Evolutionary conservation across 2,113 vertebrate species (phyloP).

Genomic region (Caranx ignobilis): DNA sequence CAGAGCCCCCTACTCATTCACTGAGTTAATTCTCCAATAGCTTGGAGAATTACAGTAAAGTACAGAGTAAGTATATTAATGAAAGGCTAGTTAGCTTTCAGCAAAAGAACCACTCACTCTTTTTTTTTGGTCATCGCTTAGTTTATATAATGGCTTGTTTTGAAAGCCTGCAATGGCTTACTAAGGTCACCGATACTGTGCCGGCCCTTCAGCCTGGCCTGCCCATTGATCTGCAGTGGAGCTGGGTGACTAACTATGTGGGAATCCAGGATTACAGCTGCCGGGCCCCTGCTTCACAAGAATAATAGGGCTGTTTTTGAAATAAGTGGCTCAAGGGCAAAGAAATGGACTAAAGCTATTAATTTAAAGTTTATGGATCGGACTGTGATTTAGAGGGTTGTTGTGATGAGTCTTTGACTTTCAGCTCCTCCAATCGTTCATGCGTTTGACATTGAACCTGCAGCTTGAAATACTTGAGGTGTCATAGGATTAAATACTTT

Average conservation of each 20-base stretch:
- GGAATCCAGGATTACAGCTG: background rate
- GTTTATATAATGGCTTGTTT: constrained; percentile 37
- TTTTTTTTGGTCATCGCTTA: background rate
- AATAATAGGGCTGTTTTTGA: background rate
- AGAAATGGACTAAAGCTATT: background rate
- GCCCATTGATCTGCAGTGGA: background rate
- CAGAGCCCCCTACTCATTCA: background rate
- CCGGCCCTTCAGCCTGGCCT: background rate
- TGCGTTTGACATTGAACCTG: background rate
- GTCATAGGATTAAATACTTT: background rate
- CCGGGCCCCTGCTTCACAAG: background rate
- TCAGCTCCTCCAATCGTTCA: background rate
- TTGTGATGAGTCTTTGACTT: background rate
- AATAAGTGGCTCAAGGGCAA: background rate
- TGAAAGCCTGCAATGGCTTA: constrained; percentile 22
- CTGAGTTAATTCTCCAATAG: constrained; percentile 4
- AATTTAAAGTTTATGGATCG: background rate
- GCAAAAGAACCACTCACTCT: background rate
- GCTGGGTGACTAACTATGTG: background rate
- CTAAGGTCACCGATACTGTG: constrained; percentile 9
- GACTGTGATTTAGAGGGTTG: background rate
- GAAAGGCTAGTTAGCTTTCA: background rate
- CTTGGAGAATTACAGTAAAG: background rate
- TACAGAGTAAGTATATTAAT: background rate
- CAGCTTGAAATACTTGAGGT: background rate